A percentile compares a stretch with the other conserved stretches of the same genome.
Conservation (phyloP, 2,888 invertebrate species). For the Mythimna lalbum region DNA sequence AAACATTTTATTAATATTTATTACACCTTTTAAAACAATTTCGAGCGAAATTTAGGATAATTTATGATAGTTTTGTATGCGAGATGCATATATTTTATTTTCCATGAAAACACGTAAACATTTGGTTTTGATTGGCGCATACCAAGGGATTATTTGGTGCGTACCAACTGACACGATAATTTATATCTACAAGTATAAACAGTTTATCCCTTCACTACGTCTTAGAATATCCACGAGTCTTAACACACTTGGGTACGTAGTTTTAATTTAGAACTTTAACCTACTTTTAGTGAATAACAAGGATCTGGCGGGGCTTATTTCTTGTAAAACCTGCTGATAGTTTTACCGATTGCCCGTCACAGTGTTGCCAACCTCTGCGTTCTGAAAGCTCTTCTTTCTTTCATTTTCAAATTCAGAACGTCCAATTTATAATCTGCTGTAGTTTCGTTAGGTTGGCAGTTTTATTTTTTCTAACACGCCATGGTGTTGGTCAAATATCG, state of each 20-base stretch:
- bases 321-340: slow-evolving; percentile 26
- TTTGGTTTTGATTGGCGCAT: slow-evolving; percentile 50
- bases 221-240: slow-evolving; percentile 55
- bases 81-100: slow-evolving; percentile 57
- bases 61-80: slow-evolving; percentile 61
- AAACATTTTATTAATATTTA: slow-evolving; percentile 70
- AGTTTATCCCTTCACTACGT: slow-evolving; percentile 55
- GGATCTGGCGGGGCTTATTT: slow-evolving; percentile 44
- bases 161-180: slow-evolving; percentile 52
- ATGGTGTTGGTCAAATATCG: not conserved
- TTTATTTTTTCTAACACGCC: not conserved
- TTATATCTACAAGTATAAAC: slow-evolving; percentile 49
- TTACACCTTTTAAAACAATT: slow-evolving; percentile 70
- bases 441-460: not conserved
- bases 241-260: slow-evolving; percentile 52
- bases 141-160: slow-evolving; percentile 41
- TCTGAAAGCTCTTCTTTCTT: slow-evolving; percentile 16
- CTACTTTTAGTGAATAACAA: slow-evolving; percentile 49
- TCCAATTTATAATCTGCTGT: slow-evolving; percentile 20
- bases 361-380: slow-evolving; percentile 14
- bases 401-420: slow-evolving; percentile 22
- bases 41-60: slow-evolving; percentile 67
- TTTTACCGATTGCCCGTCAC: slow-evolving; percentile 32
- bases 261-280: slow-evolving; percentile 58
- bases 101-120: slow-evolving; percentile 51